Percentiles rank a stretch among this genome's conserved stretches.
Conservation (phyloP, 2,797 vertebrate genomes). For the Gymnothorax javanicus region DNA sequence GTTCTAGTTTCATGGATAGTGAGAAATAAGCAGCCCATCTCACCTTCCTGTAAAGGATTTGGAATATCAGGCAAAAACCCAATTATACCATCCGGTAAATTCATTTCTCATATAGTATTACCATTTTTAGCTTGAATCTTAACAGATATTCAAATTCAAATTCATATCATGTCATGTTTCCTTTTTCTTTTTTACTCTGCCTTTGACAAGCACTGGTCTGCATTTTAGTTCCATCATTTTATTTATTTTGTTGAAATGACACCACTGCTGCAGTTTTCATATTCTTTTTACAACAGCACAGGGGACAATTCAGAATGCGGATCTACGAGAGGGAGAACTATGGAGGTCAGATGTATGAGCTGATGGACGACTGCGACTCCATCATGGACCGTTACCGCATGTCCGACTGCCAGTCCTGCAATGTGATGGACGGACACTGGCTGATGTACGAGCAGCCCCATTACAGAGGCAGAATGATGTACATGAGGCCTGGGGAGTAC, state of each 20-base stretch:
- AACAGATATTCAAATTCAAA: not conserved
- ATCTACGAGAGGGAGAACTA: slow-evolving; percentile 26
- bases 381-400: slow-evolving; percentile 23
- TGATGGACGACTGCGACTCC: slow-evolving; percentile 25
- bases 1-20: not conserved
- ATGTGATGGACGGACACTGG: slow-evolving; percentile 24
- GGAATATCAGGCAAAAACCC: not conserved
- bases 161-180: not conserved
- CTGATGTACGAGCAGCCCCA: slow-evolving; percentile 26
- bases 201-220: not conserved
- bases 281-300: not conserved
- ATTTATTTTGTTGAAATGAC: not conserved
- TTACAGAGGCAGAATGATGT: slow-evolving; percentile 20
- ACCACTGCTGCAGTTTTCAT: not conserved
- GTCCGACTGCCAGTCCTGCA: slow-evolving; percentile 12
- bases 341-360: slow-evolving; percentile 13
- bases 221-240: slow-evolving; percentile 21
- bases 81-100: not conserved
- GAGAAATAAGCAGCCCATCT: not conserved
- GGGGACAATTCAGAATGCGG: slow-evolving; percentile 21
- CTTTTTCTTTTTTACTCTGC: too few relatives aligned
- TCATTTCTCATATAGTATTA: not conserved
- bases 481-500: slow-evolving; percentile 25
- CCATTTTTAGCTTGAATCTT: not conserved
- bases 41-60: not conserved